These are phyloP conservation scores for Heliconius aoede DNA, from an alignment of 2,888 invertebrate species.

Conservation along the genomic window DNA sequence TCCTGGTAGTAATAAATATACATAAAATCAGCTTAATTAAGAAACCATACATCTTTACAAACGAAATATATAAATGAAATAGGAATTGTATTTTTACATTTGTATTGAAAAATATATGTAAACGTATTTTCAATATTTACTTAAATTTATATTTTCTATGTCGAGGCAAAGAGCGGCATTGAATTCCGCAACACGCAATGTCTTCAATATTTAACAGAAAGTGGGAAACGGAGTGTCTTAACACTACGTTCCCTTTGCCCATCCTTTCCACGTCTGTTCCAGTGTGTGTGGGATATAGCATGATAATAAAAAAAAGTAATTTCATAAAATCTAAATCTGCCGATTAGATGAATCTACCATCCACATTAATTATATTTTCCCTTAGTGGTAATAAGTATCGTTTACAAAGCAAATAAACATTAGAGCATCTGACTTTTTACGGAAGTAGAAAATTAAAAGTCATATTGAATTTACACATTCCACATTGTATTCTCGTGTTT, in stretches of 20 bases:
- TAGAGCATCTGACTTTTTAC: not conserved
- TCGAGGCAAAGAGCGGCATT: no score
- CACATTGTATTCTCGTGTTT: conserved; percentile 1
- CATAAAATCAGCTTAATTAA: no score
- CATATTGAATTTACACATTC: not conserved
- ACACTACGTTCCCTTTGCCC: no score
- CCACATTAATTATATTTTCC: not conserved
- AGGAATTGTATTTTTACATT: not conserved
- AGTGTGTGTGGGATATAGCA: no score
- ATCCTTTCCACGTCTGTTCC: no score
- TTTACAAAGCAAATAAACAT: not conserved
- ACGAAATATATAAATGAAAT: not conserved
- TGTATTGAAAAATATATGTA: not conserved
- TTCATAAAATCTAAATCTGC: not conserved
- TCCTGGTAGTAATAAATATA: no score
- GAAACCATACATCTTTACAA: not conserved
- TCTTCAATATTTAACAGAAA: no score
- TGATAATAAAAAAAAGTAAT: no score
- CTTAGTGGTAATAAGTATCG: not conserved
- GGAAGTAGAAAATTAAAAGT: conserved; percentile 7
- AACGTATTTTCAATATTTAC: no score
- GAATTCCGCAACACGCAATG: no score
- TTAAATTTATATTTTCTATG: no score
- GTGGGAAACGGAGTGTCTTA: no score
- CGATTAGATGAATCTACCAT: not conserved